Conservation (phyloP, 2,113 vertebrate species). For the Lutjanus erythropterus region DNA sequence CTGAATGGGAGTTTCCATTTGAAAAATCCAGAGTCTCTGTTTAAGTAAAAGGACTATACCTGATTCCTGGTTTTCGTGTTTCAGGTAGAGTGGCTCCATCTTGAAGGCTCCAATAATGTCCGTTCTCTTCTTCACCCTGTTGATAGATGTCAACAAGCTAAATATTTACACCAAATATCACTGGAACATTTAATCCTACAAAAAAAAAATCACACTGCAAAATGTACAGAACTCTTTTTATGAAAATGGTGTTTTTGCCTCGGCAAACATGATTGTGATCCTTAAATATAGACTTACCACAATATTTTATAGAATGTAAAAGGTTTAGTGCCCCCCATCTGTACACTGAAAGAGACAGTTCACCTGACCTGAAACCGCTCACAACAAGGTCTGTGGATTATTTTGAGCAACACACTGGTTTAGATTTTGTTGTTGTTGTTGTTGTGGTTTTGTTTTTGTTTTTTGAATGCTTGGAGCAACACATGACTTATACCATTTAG, state of each 20-base stretch:
- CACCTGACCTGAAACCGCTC: too few relatives aligned
- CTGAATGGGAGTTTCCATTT: too few relatives aligned
- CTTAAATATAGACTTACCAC: background rate
- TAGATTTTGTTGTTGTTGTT: too few relatives aligned
- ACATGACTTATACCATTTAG: too few relatives aligned
- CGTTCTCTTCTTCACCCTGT: conserved; percentile 92
- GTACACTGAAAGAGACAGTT: too few relatives aligned
- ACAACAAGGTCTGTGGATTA: too few relatives aligned
- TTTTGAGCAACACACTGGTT: too few relatives aligned
- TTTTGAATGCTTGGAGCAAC: too few relatives aligned
- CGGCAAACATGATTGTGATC: background rate
- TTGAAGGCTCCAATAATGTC: conserved; percentile 94
- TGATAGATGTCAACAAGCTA: conserved; percentile 29
- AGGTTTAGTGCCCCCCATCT: background rate
- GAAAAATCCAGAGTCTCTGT: too few relatives aligned
- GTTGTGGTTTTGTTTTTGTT: too few relatives aligned
- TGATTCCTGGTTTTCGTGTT: conserved; percentile 94
- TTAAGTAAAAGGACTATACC: conserved; percentile 79
- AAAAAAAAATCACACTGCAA: background rate
- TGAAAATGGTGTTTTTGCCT: background rate
- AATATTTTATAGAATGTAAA: background rate
- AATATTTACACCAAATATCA: background rate
- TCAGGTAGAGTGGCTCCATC: conserved; percentile 94
- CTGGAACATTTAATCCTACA: background rate
- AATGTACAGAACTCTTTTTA: background rate